A percentile compares a stretch with the other conserved stretches of the same genome.
Conservation (phyloP, 2,797 vertebrate genomes). For the Liparis tanakae region DNA sequence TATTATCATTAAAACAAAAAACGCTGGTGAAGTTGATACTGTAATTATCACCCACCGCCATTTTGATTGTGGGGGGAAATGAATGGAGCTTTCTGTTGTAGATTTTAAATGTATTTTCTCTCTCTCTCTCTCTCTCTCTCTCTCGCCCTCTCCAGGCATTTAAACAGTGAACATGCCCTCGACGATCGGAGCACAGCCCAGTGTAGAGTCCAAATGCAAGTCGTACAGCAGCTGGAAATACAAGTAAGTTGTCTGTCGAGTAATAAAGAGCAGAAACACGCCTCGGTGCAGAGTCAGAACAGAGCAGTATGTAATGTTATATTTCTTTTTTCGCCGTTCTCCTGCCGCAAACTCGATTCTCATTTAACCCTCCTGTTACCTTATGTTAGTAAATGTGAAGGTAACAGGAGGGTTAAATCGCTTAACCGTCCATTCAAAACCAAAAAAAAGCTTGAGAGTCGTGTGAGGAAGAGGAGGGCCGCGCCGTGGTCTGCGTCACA, state of each 20-base stretch:
- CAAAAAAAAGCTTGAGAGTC: conserved; percentile 54
- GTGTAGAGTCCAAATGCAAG: conserved; percentile 99
- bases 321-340: conserved; percentile 1
- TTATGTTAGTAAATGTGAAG: no score
- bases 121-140: conserved; percentile 5
- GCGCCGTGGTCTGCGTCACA: conserved; percentile 60
- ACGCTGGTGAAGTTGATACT: conserved; percentile 64
- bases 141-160: conserved; percentile 86
- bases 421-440: conserved; percentile 48
- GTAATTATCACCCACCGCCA: conserved; percentile 54
- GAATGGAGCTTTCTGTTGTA: neutral
- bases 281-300: neutral
- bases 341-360: neutral
- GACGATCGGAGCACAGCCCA: conserved; percentile 99
- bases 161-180: conserved; percentile 98
- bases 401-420: no score
- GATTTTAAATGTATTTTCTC: conserved; percentile 22
- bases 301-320: conserved; percentile 1
- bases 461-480: conserved; percentile 47
- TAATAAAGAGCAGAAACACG: neutral
- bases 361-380: no score
- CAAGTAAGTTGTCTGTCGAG: conserved; percentile 83
- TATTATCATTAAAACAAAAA: conserved; percentile 72
- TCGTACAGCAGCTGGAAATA: conserved; percentile 98
- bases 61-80: conserved; percentile 36